Evolutionary conservation across 2,797 vertebrate genomes (phyloP), one percentile per base, ranked within the genome.

Genomic region (Mallotus villosus): DNA sequence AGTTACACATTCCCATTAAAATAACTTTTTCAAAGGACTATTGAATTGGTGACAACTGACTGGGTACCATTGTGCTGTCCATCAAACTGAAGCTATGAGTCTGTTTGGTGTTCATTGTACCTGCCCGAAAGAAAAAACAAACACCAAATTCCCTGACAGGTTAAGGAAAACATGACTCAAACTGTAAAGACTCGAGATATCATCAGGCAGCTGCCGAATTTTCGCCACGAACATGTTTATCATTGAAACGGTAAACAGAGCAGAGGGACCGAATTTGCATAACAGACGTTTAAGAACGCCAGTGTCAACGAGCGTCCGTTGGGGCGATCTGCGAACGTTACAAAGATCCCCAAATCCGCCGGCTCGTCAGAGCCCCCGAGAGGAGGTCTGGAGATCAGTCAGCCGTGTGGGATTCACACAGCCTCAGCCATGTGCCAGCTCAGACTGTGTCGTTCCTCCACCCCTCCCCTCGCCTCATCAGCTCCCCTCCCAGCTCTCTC

Each of bases 191-290:
- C 27, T 11, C 41, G 9, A 64, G 8, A 51, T 68, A 21, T 75
- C 46, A 68, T 34, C 22, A 37, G 29, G 70, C 71, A 78, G 69
- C 67, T 76, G 72, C 62, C 29, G 29, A 75, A 0, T 63, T 67
- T 67, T 79, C 74, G 71, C 55, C 63, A 72, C 67, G 41, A 74
- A 34, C 11, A 2, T 81, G 78, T 84, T 85, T 80, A 65, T 74
- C 29, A 34, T 75, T 70, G n/a, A 74, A 82, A 75, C 72, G 16
- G 14, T 2, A 3, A 64, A 73, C 46, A 68, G 12, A 65, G 55
- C 34, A 17, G 0, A 1, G 62, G 24, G 2, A 22, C 14, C 0
- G 3, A 57, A 71, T 70, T 82, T 86, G 81, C 74, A 82, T 76
- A 83, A 85, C 71, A 59, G 71, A 68, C 58, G 62, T 77, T 72